Evolutionary conservation across 92 coral and sea anemone species (phyloP).

Genomic region (Epizoanthus illoricatus): DNA sequence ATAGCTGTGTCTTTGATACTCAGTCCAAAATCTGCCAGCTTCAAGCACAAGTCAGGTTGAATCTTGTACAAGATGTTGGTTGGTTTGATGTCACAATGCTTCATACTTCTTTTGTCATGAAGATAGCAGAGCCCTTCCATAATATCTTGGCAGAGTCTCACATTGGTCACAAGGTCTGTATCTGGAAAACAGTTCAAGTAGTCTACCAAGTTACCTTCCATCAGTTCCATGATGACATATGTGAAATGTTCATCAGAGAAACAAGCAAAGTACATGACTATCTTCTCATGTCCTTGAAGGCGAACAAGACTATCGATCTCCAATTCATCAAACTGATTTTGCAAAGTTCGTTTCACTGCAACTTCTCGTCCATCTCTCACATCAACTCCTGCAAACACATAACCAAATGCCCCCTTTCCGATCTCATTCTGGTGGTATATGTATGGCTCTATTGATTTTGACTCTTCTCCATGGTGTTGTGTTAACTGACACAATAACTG

Average conservation of each 20-base stretch:
- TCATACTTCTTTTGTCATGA: background rate
- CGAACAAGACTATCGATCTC: background rate
- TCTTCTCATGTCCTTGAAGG: background rate
- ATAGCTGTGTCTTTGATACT: background rate
- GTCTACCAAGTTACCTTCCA: background rate
- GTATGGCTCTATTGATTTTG: no score
- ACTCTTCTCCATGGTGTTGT: no score
- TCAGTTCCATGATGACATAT: background rate
- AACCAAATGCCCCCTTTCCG: no score
- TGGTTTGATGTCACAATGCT: background rate
- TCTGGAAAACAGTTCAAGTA: background rate
- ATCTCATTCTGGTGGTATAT: no score
- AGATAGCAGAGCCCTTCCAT: background rate
- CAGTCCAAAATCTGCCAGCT: background rate
- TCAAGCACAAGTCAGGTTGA: background rate
- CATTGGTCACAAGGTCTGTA: background rate
- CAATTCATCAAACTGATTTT: no score
- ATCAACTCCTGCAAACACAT: no score
- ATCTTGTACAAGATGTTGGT: constrained; percentile 5
- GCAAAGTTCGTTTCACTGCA: no score
- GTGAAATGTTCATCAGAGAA: background rate
- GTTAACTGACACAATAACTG: no score
- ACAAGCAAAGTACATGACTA: background rate
- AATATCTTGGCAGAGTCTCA: background rate
- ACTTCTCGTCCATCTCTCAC: no score